Base-by-base conservation (phyloP, 2,113 vertebrate species). In the Mastomys natalensis region DNA sequence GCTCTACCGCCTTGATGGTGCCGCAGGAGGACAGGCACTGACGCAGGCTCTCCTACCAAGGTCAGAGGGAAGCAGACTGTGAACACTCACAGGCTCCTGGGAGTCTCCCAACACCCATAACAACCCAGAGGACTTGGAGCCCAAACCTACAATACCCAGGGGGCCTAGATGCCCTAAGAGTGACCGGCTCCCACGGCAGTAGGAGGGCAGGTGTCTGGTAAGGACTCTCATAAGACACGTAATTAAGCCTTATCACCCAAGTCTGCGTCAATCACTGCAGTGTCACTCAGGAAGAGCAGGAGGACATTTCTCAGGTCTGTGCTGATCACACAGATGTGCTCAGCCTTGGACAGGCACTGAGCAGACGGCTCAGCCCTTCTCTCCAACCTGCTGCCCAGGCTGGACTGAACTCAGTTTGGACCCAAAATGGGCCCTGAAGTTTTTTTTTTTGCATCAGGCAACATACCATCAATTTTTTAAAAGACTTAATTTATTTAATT, bases 11-110 rank as follows among this genome's bases (percentile, higher is more conserved):
- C 93, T 98, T 97, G 91, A 99, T 81, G 0, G 0, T 0, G 8
- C 99, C 99, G 3, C 99, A 99, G 89, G 95, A 85, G 0, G 98
- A 97, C 87, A 99, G 99, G 45, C 99, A 94, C 45, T 98, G 97
- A 0, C 94, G 97, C 92, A 99, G 95, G 11, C 98, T 94, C 1
- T 81, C 98, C 99, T 99, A 87, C 10, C 3, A 0, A 0, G 40
- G 76, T 9, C 0, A 19, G 22, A 78, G 12, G 12, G 19, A 22
- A n/a, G 62, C 7, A 0, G 3, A 3, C 37, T 0, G 2, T 94
- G 34, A 91, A 64, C 24, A 21, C 37, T 29, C 4, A 15, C 13
- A 15, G 34, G 8, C 3, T 31, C 12, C 86, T 24, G 0, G 3
- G n/a, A 31, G 40, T 3, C 58, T 43, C 80, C 86, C 1, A 2